These are phyloP conservation scores for Psittacus erithacus DNA, from an alignment of 2,113 vertebrate species.

Conservation along the genomic window DNA sequence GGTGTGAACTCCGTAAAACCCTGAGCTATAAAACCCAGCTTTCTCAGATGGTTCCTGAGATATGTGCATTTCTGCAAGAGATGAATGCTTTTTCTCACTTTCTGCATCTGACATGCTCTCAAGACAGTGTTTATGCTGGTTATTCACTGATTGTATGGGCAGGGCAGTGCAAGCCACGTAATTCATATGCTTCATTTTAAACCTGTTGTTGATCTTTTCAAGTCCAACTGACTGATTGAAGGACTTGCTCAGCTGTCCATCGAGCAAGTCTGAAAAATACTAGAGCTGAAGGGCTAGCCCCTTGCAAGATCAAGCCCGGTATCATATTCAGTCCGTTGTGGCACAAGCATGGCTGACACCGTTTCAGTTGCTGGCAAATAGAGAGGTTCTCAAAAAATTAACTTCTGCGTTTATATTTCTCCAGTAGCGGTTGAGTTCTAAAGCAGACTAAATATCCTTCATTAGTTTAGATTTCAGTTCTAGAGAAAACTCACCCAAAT, in stretches of 20 bases:
- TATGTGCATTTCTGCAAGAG: neutral
- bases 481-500: constrained; percentile 29
- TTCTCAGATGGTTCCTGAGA: neutral
- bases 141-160: neutral
- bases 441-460: constrained; percentile 50
- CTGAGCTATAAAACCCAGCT: neutral
- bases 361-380: neutral
- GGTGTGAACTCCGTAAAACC: neutral
- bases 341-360: neutral
- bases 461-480: constrained; percentile 40
- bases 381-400: neutral
- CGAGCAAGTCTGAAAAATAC: neutral
- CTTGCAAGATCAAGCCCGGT: neutral
- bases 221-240: neutral
- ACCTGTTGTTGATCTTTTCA: neutral
- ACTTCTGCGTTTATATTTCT: constrained; percentile 29
- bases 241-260: neutral
- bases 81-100: neutral
- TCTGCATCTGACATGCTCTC: neutral
- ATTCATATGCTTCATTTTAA: neutral
- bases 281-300: neutral
- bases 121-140: neutral
- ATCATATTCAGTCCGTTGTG: neutral
- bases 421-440: neutral
- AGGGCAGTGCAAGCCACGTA: neutral